Base-by-base conservation (phyloP, 2,113 vertebrate species). In the Lipotes vexillifer region DNA sequence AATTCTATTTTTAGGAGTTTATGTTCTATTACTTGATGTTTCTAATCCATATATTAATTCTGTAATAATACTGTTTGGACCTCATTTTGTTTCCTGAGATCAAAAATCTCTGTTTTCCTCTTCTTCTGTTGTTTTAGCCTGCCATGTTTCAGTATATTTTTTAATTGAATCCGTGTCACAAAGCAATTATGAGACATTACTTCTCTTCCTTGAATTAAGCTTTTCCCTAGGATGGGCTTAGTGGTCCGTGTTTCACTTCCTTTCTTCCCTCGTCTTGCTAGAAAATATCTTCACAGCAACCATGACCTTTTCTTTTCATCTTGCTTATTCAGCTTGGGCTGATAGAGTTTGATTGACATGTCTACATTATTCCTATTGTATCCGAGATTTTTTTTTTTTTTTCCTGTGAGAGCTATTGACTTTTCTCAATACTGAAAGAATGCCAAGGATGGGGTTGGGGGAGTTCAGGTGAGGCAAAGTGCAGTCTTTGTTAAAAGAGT, bases 391-490 rank as follows among this genome's bases (percentile, higher is more conserved):
- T 72, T 83, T 59, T 55, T 66, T 36, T n/a, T 36, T 52, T n/a
- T 49, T 21, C 82, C 75, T 92, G 6, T 81, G 88, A 95, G 90
- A 87, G 59, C 75, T 38, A 5, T 38, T 1, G 12, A 14, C 72
- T 61, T 63, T 72, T 87, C 72, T 92, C 59, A 94, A 72, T 84
- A 80, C 88, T 93, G 65, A 97, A 89, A 88, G 77, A 82, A 89
- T n/a, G 55, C 68, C 93, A 87, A 57, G 41, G 78, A 17, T 36
- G 57, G 31, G n/a, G 9, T 14, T 68, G 25, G n/a, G 59, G n/a
- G 66, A 86, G 66, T 44, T 82, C 69, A 57, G 93, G 75, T 41
- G 75, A 89, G 92, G 44, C 55, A 8, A 77, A 88, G 63, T 12
- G 15, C 6, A 5, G 33, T 44, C 66, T 95, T 71, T 55, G 57